These are phyloP conservation scores for Xylocopa sonorina DNA, from an alignment of 1,140 invertebrate species.

Conservation along the genomic window DNA sequence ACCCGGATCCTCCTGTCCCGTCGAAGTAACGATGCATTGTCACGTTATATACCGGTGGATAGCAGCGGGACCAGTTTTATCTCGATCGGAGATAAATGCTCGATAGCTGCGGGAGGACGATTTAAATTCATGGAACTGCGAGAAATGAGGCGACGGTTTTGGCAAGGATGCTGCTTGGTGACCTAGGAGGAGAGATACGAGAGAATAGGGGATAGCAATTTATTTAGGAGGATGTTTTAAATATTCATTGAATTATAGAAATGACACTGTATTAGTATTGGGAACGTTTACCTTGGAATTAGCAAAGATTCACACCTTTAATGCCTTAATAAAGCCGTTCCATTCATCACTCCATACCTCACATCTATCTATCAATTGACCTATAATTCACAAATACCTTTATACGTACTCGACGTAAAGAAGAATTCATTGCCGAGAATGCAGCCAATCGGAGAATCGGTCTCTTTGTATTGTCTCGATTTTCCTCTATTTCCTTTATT, in stretches of 20 bases:
- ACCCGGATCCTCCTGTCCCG: constrained; percentile 4
- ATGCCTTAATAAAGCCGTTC: too few relatives aligned
- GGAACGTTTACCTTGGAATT: too few relatives aligned
- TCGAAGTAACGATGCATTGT: background rate
- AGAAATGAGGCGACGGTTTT: background rate
- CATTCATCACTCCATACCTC: too few relatives aligned
- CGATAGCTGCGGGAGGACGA: background rate
- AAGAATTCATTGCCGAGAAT: background rate
- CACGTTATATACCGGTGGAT: background rate
- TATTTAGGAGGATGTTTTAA: too few relatives aligned
- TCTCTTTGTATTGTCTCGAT: background rate
- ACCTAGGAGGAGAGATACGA: too few relatives aligned
- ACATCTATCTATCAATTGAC: too few relatives aligned
- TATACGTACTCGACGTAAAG: background rate
- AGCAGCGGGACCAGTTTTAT: background rate
- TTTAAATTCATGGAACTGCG: constrained; percentile 15
- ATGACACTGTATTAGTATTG: too few relatives aligned
- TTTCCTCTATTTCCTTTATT: background rate
- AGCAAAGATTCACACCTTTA: too few relatives aligned
- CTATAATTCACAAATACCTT: background rate
- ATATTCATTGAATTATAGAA: too few relatives aligned
- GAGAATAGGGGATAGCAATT: too few relatives aligned
- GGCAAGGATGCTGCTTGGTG: too few relatives aligned
- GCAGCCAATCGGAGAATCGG: background rate
- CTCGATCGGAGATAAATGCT: constrained; percentile 21